Base-by-base conservation (phyloP, 2,888 invertebrate species). In the Sisyra nigra region DNA sequence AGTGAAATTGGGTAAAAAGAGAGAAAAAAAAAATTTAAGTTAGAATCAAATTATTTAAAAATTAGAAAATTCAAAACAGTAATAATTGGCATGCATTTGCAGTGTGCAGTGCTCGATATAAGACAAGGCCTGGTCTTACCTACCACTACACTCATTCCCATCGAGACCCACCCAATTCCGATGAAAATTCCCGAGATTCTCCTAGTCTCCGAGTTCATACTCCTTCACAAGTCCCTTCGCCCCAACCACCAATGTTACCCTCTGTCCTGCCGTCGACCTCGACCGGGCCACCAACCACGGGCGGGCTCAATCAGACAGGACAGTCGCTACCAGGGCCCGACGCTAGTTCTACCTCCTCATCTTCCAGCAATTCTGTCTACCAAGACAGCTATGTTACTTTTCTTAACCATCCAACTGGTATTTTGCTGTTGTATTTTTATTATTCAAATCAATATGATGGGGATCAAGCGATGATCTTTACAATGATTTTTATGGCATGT, bases 51-150 rank as follows among this genome's bases (percentile, higher is more conserved):
- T 15, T 35, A 13, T 15, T 4, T 35, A 15, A 35, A 15, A 35
- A 35, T 35, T 35, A 35, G 35, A 8, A 35, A 13, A 13, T 15
- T 15, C 17, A 35, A 15, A 13, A 35, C 35, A 13, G 14, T 13
- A 24, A 37, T 15, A 19, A 37, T 37, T 31, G 13, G 30, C 31
- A 31, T 30, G 14, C 31, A 31, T 61, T 67, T 74, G 65, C 78
- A 88, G 88, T 87, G 62, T 94, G 93, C 75, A 86, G 88, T 63
- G 89, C 89, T 57, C 81, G 91, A 60, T 93, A 94, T 80, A 93
- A 94, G 76, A 92, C 92, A 51, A 78, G 92, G 53, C 91, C 93
- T 52, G 93, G 93, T 53, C 76, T 94, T 60, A 89, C 87, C 55
- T 93, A 93, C 74, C 93, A 94, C 76, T 87, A 85, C 74, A 81